Evolutionary conservation across 2,113 vertebrate species (phyloP), one percentile per base, ranked within the genome.

Genomic region (Oplegnathus fasciatus): DNA sequence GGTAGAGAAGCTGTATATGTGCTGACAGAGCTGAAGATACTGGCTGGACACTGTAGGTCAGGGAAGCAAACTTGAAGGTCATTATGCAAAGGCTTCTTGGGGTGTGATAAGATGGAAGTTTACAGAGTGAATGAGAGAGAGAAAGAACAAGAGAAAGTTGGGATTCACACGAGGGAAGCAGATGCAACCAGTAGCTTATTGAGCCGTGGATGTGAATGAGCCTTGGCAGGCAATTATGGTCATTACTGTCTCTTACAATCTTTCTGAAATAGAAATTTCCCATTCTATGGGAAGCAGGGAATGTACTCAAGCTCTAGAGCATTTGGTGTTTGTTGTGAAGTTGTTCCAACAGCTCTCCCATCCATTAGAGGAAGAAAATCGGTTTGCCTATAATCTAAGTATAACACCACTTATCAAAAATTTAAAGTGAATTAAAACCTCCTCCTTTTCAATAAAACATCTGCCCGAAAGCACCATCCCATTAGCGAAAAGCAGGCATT

Each of bases 401-500:
- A 83, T 88, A 92, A 93, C 85, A 82, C 83, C 71, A 89, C 83
- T 91, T 87, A 85, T 91, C 65, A 89, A 92, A 93, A 82, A 90
- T 92, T 83, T 67, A 88, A 86, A 86, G 66, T 85, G 82, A 85
- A 91, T 91, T 91, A 91, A 93, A 93, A 92, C 64, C 83, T 71
- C 78, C 74, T 86, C 30, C 83, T 86, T 91, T 91, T 93, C 88
- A 93, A 94, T 93, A 87, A 93, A 94, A 88, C 89, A 92, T 92
- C 88, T 87, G 78, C 82, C 82, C 17, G 46, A 89, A 82, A 92
- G 90, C 85, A 62, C 67, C 75, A 64, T 78, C 77, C 61, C 89
- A 92, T 93, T 89, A 88, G 84, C 46, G 54, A 81, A 86, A 89
- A 85, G 86, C 78, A 75, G 80, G 75, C 84, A 50, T 92, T 84